A percentile compares a stretch with the other conserved stretches of the same genome.
These are phyloP conservation scores for Leucoptera coffeella DNA, from an alignment of 2,888 invertebrate genomes.

Conservation along the genomic window DNA sequence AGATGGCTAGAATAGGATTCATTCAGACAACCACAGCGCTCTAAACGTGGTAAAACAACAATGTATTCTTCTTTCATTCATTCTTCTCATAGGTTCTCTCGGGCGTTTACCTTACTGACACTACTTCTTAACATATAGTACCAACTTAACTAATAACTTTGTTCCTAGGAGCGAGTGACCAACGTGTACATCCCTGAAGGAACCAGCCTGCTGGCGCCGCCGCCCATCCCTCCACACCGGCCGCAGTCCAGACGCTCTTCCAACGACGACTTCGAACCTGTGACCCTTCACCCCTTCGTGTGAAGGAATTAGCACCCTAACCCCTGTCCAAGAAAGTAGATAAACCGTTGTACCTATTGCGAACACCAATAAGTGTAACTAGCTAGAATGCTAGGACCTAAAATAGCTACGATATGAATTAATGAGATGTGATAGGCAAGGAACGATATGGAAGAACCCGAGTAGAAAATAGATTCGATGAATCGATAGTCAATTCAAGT, in stretches of 20 bases:
- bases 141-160: no score
- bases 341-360: no score
- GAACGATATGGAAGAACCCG: not conserved
- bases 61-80: no score
- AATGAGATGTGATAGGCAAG: not conserved
- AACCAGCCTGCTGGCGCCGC: conserved; percentile 61
- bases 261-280: conserved; percentile 58
- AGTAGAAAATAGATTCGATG: not conserved
- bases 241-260: conserved; percentile 48
- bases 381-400: not conserved
- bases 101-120: no score
- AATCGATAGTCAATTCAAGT: no score
- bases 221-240: conserved; percentile 48
- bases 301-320: conserved; percentile 11
- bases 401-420: not conserved
- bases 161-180: conserved; percentile 52
- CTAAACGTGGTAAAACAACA: no score
- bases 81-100: no score
- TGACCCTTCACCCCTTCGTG: conserved; percentile 46
- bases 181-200: conserved; percentile 62
- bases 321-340: no score
- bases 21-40: no score
- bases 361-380: not conserved
- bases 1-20: no score
- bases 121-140: no score